Conservation (phyloP, 92 coral and sea anemone genomes). For the Siderastrea radians region DNA sequence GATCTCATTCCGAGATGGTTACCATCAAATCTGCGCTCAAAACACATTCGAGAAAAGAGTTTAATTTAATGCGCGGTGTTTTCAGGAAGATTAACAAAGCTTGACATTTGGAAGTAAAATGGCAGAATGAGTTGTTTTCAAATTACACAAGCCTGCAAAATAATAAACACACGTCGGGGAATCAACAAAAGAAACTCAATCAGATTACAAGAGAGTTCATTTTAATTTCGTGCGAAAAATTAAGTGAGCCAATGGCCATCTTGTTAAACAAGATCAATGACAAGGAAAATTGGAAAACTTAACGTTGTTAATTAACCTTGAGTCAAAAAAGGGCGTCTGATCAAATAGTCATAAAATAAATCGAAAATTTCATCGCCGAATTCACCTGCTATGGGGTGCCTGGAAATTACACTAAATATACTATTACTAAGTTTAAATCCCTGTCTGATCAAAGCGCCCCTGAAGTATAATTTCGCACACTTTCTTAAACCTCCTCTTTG, state of each 20-base stretch:
- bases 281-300: neutral
- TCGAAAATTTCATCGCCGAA: no score
- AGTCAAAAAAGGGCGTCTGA: neutral
- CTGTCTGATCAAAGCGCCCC: no score
- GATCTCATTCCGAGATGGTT: conserved; percentile 43
- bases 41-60: conserved; percentile 19
- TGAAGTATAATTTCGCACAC: no score
- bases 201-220: neutral
- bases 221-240: neutral
- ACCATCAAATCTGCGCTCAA: conserved; percentile 42
- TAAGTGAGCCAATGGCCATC: neutral
- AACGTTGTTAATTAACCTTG: neutral
- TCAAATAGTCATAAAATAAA: no score
- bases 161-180: conserved; percentile 2
- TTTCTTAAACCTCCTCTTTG: no score
- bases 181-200: neutral
- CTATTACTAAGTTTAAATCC: no score
- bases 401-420: no score
- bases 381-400: no score
- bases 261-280: neutral
- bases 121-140: neutral
- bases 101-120: neutral
- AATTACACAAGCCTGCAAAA: neutral
- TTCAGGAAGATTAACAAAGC: neutral
- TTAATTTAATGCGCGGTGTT: neutral